Percentiles rank a stretch among this genome's conserved stretches.
Conservation (phyloP, 2,797 vertebrate genomes). For the Hirundo rustica region DNA sequence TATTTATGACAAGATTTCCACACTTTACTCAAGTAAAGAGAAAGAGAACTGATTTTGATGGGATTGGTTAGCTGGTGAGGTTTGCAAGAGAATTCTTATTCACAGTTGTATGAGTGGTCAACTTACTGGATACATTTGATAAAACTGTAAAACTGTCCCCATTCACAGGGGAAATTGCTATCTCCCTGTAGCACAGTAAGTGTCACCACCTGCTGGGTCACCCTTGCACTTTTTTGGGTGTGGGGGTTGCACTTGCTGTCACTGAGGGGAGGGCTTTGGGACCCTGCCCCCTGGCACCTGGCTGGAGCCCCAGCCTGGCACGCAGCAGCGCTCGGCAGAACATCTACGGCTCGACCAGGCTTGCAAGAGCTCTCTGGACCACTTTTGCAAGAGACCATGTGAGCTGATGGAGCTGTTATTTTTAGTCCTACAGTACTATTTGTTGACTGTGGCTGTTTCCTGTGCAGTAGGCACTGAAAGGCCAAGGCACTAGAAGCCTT, state of each 20-base stretch:
- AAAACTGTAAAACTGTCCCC: background rate
- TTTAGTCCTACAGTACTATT: slow-evolving; percentile 28
- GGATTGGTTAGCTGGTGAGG: background rate
- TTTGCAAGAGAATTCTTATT: background rate
- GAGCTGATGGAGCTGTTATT: slow-evolving; percentile 32
- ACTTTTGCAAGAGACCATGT: background rate
- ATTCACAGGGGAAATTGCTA: background rate
- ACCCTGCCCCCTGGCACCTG: background rate
- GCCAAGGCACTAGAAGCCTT: background rate
- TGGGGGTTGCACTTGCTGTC: fast-evolving
- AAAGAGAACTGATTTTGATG: background rate
- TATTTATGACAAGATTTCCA: background rate
- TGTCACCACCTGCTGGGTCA: background rate
- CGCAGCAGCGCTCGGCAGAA: background rate
- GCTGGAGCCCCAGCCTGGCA: background rate
- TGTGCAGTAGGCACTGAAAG: background rate
- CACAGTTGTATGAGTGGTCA: background rate
- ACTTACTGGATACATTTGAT: background rate
- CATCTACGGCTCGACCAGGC: background rate
- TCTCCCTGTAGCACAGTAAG: background rate
- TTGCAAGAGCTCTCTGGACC: background rate
- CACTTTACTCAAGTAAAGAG: background rate
- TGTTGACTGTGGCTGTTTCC: background rate
- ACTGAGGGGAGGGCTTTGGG: background rate
- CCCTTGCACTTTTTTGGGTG: background rate